phyloP scores from a whole-genome alignment of 2,113 vertebrate genomes.

The Hymenochirus boettgeri region DNA sequence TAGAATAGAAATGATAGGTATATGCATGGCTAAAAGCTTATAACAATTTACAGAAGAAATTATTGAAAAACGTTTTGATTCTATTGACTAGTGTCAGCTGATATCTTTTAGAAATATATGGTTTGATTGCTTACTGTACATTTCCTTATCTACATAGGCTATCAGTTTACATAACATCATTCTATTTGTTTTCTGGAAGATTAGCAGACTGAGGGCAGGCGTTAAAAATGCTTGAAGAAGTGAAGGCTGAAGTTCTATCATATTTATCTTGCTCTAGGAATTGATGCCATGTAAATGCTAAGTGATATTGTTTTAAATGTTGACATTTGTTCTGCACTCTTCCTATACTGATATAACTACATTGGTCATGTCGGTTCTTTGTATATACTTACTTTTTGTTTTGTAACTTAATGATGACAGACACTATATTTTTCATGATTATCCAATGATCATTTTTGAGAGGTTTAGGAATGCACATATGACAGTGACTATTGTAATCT shows the following conservation, averaged over 20 bases:
- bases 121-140: constrained; percentile 4
- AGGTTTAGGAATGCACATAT: too few species aligned
- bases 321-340: too few species aligned
- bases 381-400: too few species aligned
- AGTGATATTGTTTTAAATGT: too few species aligned
- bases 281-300: too few species aligned
- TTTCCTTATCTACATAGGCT: constrained; percentile 2
- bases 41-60: constrained; percentile 6
- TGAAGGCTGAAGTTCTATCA: background rate
- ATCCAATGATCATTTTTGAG: too few species aligned
- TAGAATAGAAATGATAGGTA: background rate
- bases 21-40: constrained; percentile 3
- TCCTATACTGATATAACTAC: too few species aligned
- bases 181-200: constrained; percentile 3
- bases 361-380: too few species aligned
- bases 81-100: constrained; percentile 11
- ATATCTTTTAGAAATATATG: constrained; percentile 8
- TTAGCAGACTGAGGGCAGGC: background rate
- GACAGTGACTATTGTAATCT: too few species aligned
- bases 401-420: too few species aligned
- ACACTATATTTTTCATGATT: too few species aligned
- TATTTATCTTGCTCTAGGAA: background rate
- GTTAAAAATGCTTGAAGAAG: background rate
- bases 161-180: background rate
- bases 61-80: constrained; percentile 2